Evolutionary conservation across 2,113 vertebrate species (phyloP), one percentile per base, ranked within the genome.

Genomic region (Actinemys pallida): DNA sequence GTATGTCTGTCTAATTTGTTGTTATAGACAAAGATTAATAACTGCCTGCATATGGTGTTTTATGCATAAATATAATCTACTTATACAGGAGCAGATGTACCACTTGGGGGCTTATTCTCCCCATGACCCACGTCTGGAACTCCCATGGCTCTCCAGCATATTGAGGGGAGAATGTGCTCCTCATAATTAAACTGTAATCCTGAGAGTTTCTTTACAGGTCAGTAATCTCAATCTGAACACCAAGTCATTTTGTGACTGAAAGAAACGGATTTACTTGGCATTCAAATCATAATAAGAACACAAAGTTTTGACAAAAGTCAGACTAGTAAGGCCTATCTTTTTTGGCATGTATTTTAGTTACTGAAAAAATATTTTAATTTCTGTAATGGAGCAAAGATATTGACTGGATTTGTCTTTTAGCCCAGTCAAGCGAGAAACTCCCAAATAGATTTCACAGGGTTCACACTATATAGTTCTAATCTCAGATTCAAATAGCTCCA

Each of bases 11-110:
- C 89, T 97, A 83, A 93, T 82, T 97, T 98, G 92, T 95, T 94
- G 93, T 83, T 94, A 86, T 27, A 92, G 91, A 39, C 93, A 94
- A 95, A 96, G 94, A 97, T 90, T 92, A 94, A 78, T 83, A 97
- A 95, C 87, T 86, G 9, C 42, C 93, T 80, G 85, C 56, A 54
- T 92, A 87, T 76, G 50, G 90, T 76, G 79, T 49, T 90, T 93
- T 90, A 93, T 53, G 85, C 83, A 82, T 78, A 90, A 97, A 94
- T 87, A 79, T 78, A 78, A 87, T 20, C 90, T 83, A 90, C 78
- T 88, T 93, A 75, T 24, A 81, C 14, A 5, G 29, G 78, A 92
- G 90, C 86, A 89, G 53, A 89, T 45, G 3, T n/a, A 87, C 91
- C 91, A 95, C 86, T 82, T 1, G 42, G 89, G 62, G 87, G 78